Evolutionary conservation across 2,797 vertebrate genomes (phyloP), one percentile per base, ranked within the genome.

Genomic region (Acipenser transmontanus): DNA sequence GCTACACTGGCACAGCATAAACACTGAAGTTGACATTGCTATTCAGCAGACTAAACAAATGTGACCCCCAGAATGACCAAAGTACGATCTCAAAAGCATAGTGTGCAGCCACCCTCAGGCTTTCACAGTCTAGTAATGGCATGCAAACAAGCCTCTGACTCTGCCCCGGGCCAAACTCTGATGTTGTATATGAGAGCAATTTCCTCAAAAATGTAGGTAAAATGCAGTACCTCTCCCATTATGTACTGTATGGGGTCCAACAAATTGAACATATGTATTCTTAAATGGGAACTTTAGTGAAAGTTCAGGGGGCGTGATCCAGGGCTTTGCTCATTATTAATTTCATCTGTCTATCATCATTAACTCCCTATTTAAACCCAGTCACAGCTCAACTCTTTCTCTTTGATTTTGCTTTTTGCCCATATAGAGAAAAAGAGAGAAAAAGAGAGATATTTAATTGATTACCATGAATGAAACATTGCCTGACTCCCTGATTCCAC

Each of bases 131-230:
- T 72, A 77, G 81, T 91, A 91, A 93, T 88, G 84, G 87, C 85
- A 87, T 83, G 81, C 80, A 81, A 90, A 86, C 80, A 85, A 87
- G 86, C 87, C 82, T 82, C 76, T 62, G 80, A 88, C 87, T 91
- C 71, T 87, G 85, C 82, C 85, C 85, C 62, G 74, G 82, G 87
- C 85, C 80, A 81, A 82, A 81, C 76, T 72, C 82, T 82, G 82
- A 74, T 81, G 71, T 85, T 82, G 84, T 92, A 88, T 88, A 91
- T 81, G 84, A 91, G 83, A 84, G 83, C 79, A 85, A 92, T 95
- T 96, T 96, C 89, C 91, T 92, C 78, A 92, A 91, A 90, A 95
- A 92, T 91, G 87, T 78, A 71, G 79, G 83, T 82, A 83, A 80
- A 91, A 87, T 69, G 79, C 78, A 79, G 87, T 87, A 84, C 87